Base-by-base conservation (phyloP, 2,888 invertebrate genomes). In the Xanthostigma xanthostigma region DNA sequence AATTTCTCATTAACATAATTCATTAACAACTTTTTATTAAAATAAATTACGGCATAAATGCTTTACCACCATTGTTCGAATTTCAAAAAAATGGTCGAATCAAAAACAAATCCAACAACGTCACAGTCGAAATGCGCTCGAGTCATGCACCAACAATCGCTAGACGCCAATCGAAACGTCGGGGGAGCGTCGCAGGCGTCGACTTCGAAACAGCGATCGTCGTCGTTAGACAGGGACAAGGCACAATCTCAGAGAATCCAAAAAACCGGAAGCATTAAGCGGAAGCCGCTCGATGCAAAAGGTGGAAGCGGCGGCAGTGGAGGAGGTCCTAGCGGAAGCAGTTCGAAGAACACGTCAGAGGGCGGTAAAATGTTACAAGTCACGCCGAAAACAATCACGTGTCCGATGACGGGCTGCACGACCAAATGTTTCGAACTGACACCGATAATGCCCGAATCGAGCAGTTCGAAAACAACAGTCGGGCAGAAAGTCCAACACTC, bases 281-380 rank as follows among this genome's bases (percentile, higher is more conserved):
- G 27, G 27, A 27, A 68, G 61, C 64, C 68, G 62, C 65, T 67
- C 64, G 64, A 67, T 65, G 64, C 66, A 62, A 65, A 66, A 63
- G 65, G 64, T 53, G 62, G 62, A 46, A 58, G 60, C 41, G 60
- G 62, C 46, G 61, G 62, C 48, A 60, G 64, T 53, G 62, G 65
- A 53, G 63, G 62, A 66, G 64, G 52, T 27, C 53, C 49, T 50
- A 45, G 49, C 61, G 63, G 62, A 63, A 42, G 41, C 63, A 62
- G 62, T 67, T 67, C 56, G 52, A 49, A 44, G 51, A 40, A 50
- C 44, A 37, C 14, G 54, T 55, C 56, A 54, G 64, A 65, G 65
- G 66, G 69, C 65, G 65, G 27, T 3, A 27, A 27, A 27, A 27
- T 27, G 27, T 27, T 27, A 27, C 27, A 27, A 27, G 27, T 27